Conservation (phyloP, 2,888 invertebrate genomes). For the Thymelicus acteon region DNA sequence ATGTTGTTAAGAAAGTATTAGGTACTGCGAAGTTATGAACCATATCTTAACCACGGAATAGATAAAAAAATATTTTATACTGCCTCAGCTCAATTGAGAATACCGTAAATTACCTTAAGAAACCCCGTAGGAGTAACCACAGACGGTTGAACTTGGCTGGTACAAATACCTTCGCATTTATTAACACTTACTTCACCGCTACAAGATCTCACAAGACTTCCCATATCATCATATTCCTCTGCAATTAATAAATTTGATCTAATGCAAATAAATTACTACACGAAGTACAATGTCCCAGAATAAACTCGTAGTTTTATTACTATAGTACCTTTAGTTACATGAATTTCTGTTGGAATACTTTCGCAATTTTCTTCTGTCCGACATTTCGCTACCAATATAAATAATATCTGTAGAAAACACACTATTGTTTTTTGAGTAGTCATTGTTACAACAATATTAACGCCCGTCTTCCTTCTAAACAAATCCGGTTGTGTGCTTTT, state of each 20-base stretch:
- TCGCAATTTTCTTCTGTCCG: constrained; percentile 91
- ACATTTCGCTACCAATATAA: constrained; percentile 42
- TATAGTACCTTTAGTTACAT: constrained; percentile 90
- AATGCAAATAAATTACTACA: background rate
- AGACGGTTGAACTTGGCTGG: constrained; percentile 96
- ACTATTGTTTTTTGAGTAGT: constrained; percentile 25
- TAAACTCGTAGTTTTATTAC: too few species aligned
- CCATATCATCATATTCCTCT: constrained; percentile 96
- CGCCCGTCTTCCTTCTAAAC: constrained; percentile 18
- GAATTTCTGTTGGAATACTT: constrained; percentile 93
- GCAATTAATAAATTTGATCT: constrained; percentile 45
- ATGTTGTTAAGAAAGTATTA: too few species aligned
- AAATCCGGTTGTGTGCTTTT: constrained; percentile 8
- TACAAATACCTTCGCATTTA: constrained; percentile 97
- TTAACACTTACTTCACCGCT: constrained; percentile 95
- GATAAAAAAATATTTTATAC: too few species aligned
- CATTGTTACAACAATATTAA: constrained; percentile 36
- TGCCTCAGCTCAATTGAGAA: too few species aligned
- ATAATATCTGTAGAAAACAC: constrained; percentile 41
- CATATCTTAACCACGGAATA: too few species aligned
- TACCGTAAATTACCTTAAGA: constrained; percentile 86
- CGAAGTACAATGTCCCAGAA: background rate
- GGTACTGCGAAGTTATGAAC: too few species aligned
- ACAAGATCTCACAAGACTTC: constrained; percentile 93
- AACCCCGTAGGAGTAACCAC: constrained; percentile 95